These are phyloP conservation scores for Tetranychus piercei DNA, from an alignment of 2,888 invertebrate species.

Conservation along the genomic window DNA sequence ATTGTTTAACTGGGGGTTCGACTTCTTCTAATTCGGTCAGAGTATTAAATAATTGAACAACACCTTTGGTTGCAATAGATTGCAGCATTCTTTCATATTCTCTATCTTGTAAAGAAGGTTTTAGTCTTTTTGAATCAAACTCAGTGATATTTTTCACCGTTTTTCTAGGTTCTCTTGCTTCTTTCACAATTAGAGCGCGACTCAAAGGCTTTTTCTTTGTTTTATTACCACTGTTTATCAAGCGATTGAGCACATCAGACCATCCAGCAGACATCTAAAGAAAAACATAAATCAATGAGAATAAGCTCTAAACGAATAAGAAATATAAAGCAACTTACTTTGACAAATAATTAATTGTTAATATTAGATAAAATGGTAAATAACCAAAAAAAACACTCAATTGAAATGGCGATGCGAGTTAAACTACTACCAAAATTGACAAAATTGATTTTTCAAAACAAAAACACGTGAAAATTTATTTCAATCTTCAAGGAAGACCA, in stretches of 20 bases:
- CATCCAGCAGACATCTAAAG: neutral
- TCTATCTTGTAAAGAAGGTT: constrained; percentile 5
- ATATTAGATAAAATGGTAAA: no score
- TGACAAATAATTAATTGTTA: no score
- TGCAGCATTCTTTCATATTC: constrained; percentile 15
- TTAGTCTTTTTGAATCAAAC: neutral
- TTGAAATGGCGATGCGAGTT: no score
- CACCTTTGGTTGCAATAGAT: constrained; percentile 40
- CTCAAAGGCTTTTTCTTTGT: neutral
- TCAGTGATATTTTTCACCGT: neutral
- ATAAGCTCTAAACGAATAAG: no score
- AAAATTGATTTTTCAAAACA: no score
- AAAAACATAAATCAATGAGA: no score
- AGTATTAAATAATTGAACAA: constrained; percentile 78
- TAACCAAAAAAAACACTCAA: no score
- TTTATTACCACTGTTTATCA: neutral
- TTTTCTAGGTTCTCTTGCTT: neutral
- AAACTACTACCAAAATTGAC: no score
- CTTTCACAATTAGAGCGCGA: neutral
- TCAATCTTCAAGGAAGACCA: no score
- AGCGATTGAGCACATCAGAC: neutral
- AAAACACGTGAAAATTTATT: no score
- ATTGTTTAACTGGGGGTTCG: neutral
- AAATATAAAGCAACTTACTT: no score
- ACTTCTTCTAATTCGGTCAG: constrained; percentile 55